Conservation (phyloP, 2,888 invertebrate species). For the Luffia ferchaultella region DNA sequence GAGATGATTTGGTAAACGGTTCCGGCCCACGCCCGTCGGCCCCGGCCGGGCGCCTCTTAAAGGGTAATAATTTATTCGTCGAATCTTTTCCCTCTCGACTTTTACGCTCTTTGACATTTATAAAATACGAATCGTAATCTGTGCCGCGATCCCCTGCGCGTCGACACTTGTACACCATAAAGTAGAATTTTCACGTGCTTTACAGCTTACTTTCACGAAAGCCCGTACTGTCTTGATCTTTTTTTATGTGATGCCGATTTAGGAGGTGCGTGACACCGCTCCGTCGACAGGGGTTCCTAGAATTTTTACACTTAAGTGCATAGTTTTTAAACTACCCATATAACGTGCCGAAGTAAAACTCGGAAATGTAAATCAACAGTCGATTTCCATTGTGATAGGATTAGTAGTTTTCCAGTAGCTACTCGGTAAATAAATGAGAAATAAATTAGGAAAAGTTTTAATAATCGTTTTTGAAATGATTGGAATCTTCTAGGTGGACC, state of each 20-base stretch:
- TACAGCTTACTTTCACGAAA: slow-evolving; percentile 31
- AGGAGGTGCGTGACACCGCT: slow-evolving; percentile 16
- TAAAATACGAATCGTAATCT: slow-evolving; percentile 38
- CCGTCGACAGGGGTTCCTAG: too few relatives aligned
- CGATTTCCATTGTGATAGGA: too few relatives aligned
- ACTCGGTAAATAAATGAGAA: too few relatives aligned
- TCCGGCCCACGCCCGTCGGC: slow-evolving; percentile 7
- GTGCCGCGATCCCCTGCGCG: slow-evolving; percentile 7
- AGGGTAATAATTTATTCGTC: slow-evolving; percentile 25
- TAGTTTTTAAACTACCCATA: too few relatives aligned
- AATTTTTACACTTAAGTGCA: too few relatives aligned
- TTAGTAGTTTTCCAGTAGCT: too few relatives aligned
- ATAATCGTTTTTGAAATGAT: too few relatives aligned
- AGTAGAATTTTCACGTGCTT: slow-evolving; percentile 46
- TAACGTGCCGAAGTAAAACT: too few relatives aligned
- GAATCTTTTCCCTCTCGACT: slow-evolving; percentile 31
- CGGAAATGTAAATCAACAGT: too few relatives aligned
- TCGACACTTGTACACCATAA: slow-evolving; percentile 27
- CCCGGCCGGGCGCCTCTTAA: slow-evolving; percentile 11
- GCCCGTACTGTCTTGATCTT: slow-evolving; percentile 24
- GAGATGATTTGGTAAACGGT: slow-evolving; percentile 16
- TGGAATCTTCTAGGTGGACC: too few relatives aligned
- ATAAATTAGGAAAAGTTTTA: too few relatives aligned
- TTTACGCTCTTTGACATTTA: slow-evolving; percentile 35
- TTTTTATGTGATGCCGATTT: slow-evolving; percentile 36